A percentile compares a stretch with the other conserved stretches of the same genome.
Conservation (phyloP, 2,888 invertebrate species). For the Sclerodermus sp. region DNA sequence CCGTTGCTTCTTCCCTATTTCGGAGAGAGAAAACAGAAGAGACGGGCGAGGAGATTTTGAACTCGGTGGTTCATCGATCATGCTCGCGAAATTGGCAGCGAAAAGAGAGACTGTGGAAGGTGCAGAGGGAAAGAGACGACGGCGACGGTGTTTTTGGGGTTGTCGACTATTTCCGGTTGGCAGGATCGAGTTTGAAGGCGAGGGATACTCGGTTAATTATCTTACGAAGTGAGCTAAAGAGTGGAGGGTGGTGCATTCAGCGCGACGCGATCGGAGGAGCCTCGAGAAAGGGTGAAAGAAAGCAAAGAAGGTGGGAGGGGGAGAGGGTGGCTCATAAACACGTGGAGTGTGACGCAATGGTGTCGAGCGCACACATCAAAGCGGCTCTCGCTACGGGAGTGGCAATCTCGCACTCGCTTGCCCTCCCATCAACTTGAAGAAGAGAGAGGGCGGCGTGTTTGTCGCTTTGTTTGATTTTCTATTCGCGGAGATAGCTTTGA, state of each 20-base stretch:
- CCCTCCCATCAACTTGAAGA: background rate
- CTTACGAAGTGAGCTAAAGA: constrained; percentile 43
- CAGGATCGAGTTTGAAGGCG: constrained; percentile 6
- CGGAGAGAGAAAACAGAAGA: too few relatives aligned
- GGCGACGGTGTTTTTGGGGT: background rate
- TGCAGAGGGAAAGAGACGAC: background rate
- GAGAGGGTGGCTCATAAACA: constrained; percentile 41
- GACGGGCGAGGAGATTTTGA: too few relatives aligned
- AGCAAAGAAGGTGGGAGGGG: constrained; percentile 11
- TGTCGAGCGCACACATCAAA: constrained; percentile 51
- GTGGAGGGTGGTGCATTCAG: constrained; percentile 29
- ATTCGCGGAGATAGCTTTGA: constrained; percentile 58
- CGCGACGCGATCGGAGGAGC: constrained; percentile 42
- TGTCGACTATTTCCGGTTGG: background rate
- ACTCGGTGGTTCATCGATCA: too few relatives aligned
- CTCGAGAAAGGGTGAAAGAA: constrained; percentile 15
- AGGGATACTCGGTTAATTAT: constrained; percentile 46
- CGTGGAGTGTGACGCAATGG: constrained; percentile 46
- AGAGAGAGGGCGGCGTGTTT: constrained; percentile 37
- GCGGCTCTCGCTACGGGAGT: constrained; percentile 28
- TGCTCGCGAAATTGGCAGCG: too few relatives aligned
- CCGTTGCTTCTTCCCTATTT: too few relatives aligned
- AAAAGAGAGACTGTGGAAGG: too few relatives aligned
- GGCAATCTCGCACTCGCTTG: constrained; percentile 20
- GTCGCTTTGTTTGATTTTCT: constrained; percentile 57